Conservation (phyloP, 2,888 invertebrate species). For the Drosophila putrida region DNA sequence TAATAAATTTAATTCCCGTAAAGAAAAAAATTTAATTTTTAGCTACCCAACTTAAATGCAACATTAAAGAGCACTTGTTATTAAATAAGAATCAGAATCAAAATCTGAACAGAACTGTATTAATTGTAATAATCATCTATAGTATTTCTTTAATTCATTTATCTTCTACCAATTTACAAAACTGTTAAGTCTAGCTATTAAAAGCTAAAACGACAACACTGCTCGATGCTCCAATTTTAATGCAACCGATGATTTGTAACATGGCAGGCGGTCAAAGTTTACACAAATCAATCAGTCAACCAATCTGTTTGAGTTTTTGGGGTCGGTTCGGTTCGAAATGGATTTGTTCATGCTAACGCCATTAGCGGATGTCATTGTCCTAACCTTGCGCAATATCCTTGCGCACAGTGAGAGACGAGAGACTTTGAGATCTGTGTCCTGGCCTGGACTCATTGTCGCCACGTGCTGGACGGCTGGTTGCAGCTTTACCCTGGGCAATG, state of each 20-base stretch:
- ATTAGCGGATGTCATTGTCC: conserved; percentile 60
- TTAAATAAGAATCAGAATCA: too few species aligned
- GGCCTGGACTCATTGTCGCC: conserved; percentile 26
- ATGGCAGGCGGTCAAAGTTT: conserved; percentile 70
- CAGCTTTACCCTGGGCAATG: conserved; percentile 65
- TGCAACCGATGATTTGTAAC: conserved; percentile 48
- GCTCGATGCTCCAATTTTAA: conserved; percentile 38
- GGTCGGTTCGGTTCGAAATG: background rate
- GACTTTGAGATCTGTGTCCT: background rate
- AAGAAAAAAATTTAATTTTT: too few species aligned
- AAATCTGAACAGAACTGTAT: too few species aligned
- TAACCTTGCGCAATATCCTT: conserved; percentile 71
- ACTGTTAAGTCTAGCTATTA: too few species aligned
- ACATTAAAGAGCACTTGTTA: too few species aligned
- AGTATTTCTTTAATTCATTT: too few species aligned
- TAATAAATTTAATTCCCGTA: too few species aligned
- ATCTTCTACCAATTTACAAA: too few species aligned
- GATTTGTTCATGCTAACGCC: conserved; percentile 47
- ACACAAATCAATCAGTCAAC: conserved; percentile 73
- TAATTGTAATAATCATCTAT: too few species aligned
- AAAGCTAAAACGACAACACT: too few species aligned
- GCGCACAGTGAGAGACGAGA: conserved; percentile 16
- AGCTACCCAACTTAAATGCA: too few species aligned
- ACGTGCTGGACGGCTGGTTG: conserved; percentile 61
- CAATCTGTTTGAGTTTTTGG: conserved; percentile 7